Evolutionary conservation across 2,113 vertebrate genomes (phyloP), one percentile per base, ranked within the genome.

Genomic region (Pungitius pungitius): DNA sequence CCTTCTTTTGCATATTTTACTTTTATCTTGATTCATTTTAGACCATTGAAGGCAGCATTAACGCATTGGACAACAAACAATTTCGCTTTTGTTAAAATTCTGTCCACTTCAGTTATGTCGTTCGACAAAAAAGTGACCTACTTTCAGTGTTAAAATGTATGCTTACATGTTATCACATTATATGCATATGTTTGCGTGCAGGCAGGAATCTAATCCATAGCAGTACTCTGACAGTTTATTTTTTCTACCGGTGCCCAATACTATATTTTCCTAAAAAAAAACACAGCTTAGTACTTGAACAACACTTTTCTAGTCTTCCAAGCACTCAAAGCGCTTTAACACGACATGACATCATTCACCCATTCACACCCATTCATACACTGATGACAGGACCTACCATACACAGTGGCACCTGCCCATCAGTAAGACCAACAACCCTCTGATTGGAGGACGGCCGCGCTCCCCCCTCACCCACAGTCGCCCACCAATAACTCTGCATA

Each of bases 401-500:
- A n/a, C n/a, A n/a, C n/a, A n/a, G n/a, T n/a, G n/a, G n/a, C n/a
- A n/a, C n/a, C n/a, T n/a, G n/a, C n/a, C n/a, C n/a, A n/a, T n/a
- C n/a, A n/a, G n/a, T n/a, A n/a, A n/a, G n/a, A n/a, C n/a, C n/a
- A n/a, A n/a, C n/a, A n/a, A n/a, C n/a, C n/a, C n/a, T n/a, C n/a
- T n/a, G n/a, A n/a, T n/a, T n/a, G n/a, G n/a, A n/a, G n/a, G n/a
- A n/a, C n/a, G n/a, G n/a, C n/a, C n/a, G n/a, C n/a, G n/a, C n/a
- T n/a, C n/a, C n/a, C n/a, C n/a, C n/a, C n/a, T n/a, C n/a, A n/a
- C 24, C n/a, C n/a, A n/a, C n/a, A n/a, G n/a, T n/a, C n/a, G n/a
- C n/a, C n/a, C n/a, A n/a, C n/a, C n/a, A n/a, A 33, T 18, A 73
- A 27, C 49, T 71, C 33, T 58, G 47, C 35, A 47, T 66, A 39